These are phyloP conservation scores for Mellivora capensis DNA, from an alignment of 2,113 vertebrate genomes.

Conservation along the genomic window DNA sequence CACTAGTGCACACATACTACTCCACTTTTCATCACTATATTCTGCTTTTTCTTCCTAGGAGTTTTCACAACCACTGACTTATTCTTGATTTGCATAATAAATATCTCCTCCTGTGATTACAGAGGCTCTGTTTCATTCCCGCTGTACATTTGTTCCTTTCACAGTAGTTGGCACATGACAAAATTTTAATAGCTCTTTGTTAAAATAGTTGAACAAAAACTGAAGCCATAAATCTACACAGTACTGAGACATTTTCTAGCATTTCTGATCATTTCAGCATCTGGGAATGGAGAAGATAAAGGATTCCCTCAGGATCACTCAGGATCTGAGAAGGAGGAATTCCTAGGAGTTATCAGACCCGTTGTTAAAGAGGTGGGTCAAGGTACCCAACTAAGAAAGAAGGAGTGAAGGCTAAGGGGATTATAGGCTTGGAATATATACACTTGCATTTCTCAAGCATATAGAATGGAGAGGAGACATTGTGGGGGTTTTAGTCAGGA, in stretches of 20 bases:
- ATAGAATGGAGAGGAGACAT: background rate
- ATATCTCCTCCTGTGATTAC: background rate
- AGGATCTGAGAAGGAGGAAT: background rate
- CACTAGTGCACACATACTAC: no score
- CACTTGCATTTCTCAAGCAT: background rate
- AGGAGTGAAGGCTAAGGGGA: background rate
- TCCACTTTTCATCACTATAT: background rate
- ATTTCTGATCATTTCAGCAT: background rate
- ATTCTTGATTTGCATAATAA: background rate
- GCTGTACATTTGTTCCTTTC: background rate
- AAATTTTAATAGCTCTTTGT: background rate
- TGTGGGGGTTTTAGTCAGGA: background rate
- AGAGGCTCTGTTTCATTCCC: background rate
- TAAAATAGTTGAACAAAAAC: background rate
- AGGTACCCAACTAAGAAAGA: background rate
- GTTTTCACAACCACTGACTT: background rate
- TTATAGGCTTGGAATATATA: background rate
- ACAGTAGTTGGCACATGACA: background rate
- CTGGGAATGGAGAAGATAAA: background rate
- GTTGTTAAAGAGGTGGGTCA: background rate
- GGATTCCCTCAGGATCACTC: background rate
- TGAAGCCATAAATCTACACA: background rate
- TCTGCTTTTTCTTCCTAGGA: background rate
- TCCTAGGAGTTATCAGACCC: background rate
- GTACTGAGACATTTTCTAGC: background rate